Base-by-base conservation (phyloP, 2,797 vertebrate species). In the Pipistrellus kuhlii region DNA sequence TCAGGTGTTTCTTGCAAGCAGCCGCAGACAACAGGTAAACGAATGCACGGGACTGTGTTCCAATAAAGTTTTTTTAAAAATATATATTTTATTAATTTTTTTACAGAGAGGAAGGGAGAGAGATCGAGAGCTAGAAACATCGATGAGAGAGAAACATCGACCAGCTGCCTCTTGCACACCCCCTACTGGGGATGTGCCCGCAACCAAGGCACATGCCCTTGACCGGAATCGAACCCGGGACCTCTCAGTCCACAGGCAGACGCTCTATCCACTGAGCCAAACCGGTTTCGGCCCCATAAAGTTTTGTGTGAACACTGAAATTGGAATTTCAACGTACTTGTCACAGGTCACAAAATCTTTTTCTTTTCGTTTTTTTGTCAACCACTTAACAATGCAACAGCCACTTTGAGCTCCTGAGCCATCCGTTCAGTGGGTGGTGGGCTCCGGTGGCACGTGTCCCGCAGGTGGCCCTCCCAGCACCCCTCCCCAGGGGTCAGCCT, bases 401-500 rank as follows among this genome's bases (percentile, higher is more conserved):
- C 44, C 69, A 38, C 46, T 87, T 20, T 32, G 59, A 94, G 59
- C 64, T 88, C 53, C 41, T 7, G 55, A 66, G 69, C 44, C 4
- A 0, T 0, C 20, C 32, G 25, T 38, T 10, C 11, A 30, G 32
- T 5, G 8, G 8, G 13, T 9, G 10, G 51, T 35, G 32, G 46
- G 23, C 35, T 66, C 35, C 0, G 0, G 41, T 5, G 3, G 0
- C 10, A 35, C 21, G 55, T 13, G 18, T 12, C 72, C 84, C 21
- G 41, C 53, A 27, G 75, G 21, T 18, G 35, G 46, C 75, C 82
- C 69, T 73, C n/a, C 15, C 66, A 85, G 83, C 18, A 21, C 21
- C 71, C 8, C n/a, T 53, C 2, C 1, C 23, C 15, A 87, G 96
- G 88, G 88, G 44, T 71, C 90, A 95, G 62, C 75, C 78, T 30